A percentile compares a stretch with the other conserved stretches of the same genome.
These are phyloP conservation scores for Syngnathus scovelli DNA, from an alignment of 2,113 vertebrate genomes.

Conservation along the genomic window DNA sequence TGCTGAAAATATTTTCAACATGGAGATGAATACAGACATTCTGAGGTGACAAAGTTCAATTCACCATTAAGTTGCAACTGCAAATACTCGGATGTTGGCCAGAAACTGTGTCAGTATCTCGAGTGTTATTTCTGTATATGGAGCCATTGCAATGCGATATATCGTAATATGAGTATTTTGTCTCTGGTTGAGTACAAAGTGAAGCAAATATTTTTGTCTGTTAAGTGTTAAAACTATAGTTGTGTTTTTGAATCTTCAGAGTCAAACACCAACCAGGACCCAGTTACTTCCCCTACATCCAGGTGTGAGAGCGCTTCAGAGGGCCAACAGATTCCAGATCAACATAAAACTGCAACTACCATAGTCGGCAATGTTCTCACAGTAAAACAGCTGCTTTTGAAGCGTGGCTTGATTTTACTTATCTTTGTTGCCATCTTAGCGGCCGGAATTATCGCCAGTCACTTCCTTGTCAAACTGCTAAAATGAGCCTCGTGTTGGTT, in stretches of 20 bases:
- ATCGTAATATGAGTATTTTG: neutral
- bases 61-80: neutral
- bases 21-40: neutral
- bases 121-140: neutral
- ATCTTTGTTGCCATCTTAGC: slow-evolving; percentile 56
- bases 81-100: neutral
- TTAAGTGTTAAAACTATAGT: neutral
- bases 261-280: neutral
- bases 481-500: slow-evolving; percentile 20
- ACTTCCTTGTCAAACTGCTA: slow-evolving; percentile 39
- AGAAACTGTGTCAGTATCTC: neutral
- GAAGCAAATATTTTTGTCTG: neutral
- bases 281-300: neutral
- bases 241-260: slow-evolving; percentile 25
- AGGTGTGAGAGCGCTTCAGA: slow-evolving; percentile 1
- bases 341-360: slow-evolving; percentile 6
- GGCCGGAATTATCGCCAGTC: slow-evolving; percentile 42
- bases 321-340: slow-evolving; percentile 28
- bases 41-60: neutral
- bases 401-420: slow-evolving; percentile 55
- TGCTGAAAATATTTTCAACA: neutral
- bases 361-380: slow-evolving; percentile 56
- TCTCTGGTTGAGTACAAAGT: neutral
- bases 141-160: neutral
- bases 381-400: slow-evolving; percentile 58